These are phyloP conservation scores for Dicyema japonicum DNA, from an alignment of 1,140 invertebrate genomes.

Conservation along the genomic window DNA sequence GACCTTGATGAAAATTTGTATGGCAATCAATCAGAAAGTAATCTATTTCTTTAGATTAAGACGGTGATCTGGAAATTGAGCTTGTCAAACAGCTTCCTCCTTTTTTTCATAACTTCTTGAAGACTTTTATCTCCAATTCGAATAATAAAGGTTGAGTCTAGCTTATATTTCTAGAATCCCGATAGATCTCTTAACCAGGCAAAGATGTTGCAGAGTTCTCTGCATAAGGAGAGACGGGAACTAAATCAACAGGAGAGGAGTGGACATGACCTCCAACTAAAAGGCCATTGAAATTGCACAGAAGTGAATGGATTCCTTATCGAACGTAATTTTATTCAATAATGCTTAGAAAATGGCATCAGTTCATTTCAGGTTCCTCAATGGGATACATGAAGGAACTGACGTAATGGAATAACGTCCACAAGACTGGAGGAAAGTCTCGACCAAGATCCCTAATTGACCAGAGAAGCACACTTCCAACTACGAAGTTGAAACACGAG, in stretches of 20 bases:
- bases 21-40: constrained; percentile 27
- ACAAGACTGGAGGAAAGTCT: constrained; percentile 64
- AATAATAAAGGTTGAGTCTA: constrained; percentile 42
- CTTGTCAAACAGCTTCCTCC: constrained; percentile 87
- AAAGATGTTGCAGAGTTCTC: constrained; percentile 91
- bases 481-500: constrained; percentile 71
- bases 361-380: constrained; percentile 31
- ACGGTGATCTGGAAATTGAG: constrained; percentile 94
- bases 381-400: too few species aligned
- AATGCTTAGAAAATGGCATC: too few species aligned
- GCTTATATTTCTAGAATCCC: constrained; percentile 32
- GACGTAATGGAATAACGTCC: constrained; percentile 93
- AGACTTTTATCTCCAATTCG: constrained; percentile 60
- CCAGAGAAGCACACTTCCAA: constrained; percentile 68
- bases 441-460: constrained; percentile 73
- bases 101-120: constrained; percentile 50
- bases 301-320: constrained; percentile 18
- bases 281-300: constrained; percentile 12
- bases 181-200: constrained; percentile 87
- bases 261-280: constrained; percentile 10
- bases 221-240: constrained; percentile 62
- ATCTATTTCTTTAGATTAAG: constrained; percentile 28
- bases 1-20: constrained; percentile 18
- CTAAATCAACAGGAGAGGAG: constrained; percentile 29
- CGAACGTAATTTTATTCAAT: too few species aligned